phyloP scores from a whole-genome alignment of 2,113 vertebrate genomes.

The Pteronura brasiliensis region DNA sequence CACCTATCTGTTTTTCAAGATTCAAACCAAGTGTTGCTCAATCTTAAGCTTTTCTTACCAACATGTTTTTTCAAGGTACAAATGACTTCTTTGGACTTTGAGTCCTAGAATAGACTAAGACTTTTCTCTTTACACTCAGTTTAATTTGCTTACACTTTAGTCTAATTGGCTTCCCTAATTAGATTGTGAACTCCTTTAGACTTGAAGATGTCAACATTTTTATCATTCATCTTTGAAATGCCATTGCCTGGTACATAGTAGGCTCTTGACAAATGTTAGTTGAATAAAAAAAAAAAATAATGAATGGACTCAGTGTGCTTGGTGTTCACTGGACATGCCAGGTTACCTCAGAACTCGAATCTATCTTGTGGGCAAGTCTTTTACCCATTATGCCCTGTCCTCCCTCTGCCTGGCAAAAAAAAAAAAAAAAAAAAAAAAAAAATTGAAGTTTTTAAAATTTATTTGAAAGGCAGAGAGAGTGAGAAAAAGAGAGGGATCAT shows the following conservation, averaged over 20 bases:
- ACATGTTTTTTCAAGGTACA: background rate
- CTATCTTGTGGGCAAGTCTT: background rate
- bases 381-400: background rate
- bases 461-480: too few relatives aligned
- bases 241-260: background rate
- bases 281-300: background rate
- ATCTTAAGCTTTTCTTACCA: background rate
- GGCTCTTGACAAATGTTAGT: background rate
- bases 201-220: background rate
- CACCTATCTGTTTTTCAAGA: background rate
- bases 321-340: background rate
- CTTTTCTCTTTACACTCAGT: background rate
- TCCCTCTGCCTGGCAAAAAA: background rate
- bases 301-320: background rate
- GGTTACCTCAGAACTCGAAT: background rate
- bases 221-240: background rate
- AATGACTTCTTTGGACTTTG: background rate
- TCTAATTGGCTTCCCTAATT: background rate
- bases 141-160: background rate
- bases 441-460: too few relatives aligned
- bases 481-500: too few relatives aligned
- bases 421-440: too few relatives aligned
- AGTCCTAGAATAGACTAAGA: background rate
- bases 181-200: background rate
- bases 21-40: background rate